Base-by-base conservation (phyloP, 2,113 vertebrate genomes). In the Ictidomys tridecemlineatus region DNA sequence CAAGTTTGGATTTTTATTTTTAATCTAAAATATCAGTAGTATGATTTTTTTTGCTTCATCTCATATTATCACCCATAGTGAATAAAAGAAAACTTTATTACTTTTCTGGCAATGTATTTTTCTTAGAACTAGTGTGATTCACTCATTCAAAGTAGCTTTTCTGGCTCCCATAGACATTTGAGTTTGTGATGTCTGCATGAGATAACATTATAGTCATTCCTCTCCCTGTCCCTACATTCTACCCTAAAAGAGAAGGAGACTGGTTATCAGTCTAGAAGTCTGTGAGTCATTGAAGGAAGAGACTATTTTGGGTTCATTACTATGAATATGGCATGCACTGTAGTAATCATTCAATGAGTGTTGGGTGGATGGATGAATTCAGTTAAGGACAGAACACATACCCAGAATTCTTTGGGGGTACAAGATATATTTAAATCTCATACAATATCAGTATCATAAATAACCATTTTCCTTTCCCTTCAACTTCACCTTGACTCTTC, bases 401-500 rank as follows among this genome's bases (percentile, higher is more conserved):
- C 39, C 30, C 34, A 85, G 76, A 95, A 42, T 7, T 87, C 14
- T 76, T 67, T 51, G 2, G 6, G 45, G 34, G 83, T 74, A 2
- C n/a, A 85, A 89, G 65, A 51, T 96, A 8, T 89, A 72, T 85
- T 94, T 96, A 72, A 91, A 34, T 85, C 37, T 89, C 78, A 39
- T 93, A 28, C 5, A 45, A 65, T 7, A 88, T 95, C 96, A 67
- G 58, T 80, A 89, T 97, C 77, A 93, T 96, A 77, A 74, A 45
- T 85, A 93, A 87, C 85, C 5, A 69, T 95, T 95, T 39, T 97
- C 83, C 53, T 96, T 97, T 94, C 37, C 70, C 51, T 89, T 98
- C 42, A 76, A 65, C 18, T 86, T 96, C 37, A 73, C 95, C 32
- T 85, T 89, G 69, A 77, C 67, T 7, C 30, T 84, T 89, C 73